Evolutionary conservation across 1,140 invertebrate genomes (phyloP).

Genomic region (Drosophila auraria): DNA sequence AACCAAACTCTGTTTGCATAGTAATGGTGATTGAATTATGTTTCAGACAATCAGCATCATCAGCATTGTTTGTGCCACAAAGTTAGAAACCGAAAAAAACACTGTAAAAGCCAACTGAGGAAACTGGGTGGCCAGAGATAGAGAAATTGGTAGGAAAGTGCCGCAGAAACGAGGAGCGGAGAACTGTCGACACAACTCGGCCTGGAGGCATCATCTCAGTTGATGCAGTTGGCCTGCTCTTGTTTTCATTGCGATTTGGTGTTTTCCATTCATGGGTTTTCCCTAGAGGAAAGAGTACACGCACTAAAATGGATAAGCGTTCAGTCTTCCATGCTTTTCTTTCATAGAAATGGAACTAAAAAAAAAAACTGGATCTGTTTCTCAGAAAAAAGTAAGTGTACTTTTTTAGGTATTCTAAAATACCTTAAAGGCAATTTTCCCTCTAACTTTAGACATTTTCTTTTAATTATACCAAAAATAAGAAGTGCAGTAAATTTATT

Average conservation of each 20-base stretch:
- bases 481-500: too few relatives aligned
- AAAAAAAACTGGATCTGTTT: not conserved
- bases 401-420: too few relatives aligned
- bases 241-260: conserved; percentile 48
- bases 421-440: too few relatives aligned
- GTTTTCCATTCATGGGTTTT: conserved; percentile 13
- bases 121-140: conserved; percentile 18
- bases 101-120: conserved; percentile 24
- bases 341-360: not conserved
- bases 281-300: conserved; percentile 9
- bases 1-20: conserved; percentile 55
- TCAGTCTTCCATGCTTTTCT: not conserved
- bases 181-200: conserved; percentile 26
- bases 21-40: conserved; percentile 57
- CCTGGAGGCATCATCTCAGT: conserved; percentile 37
- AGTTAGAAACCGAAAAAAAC: conserved; percentile 35
- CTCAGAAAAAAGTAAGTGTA: not conserved
- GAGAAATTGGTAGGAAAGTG: conserved; percentile 26
- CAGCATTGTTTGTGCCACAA: conserved; percentile 59
- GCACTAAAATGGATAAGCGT: conserved; percentile 11
- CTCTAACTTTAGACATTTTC: too few relatives aligned
- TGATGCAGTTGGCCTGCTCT: conserved; percentile 36
- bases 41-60: conserved; percentile 56
- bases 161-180: conserved; percentile 9
- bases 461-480: too few relatives aligned